Conservation (phyloP, 2,888 invertebrate species). For the Phalangium opilio region DNA sequence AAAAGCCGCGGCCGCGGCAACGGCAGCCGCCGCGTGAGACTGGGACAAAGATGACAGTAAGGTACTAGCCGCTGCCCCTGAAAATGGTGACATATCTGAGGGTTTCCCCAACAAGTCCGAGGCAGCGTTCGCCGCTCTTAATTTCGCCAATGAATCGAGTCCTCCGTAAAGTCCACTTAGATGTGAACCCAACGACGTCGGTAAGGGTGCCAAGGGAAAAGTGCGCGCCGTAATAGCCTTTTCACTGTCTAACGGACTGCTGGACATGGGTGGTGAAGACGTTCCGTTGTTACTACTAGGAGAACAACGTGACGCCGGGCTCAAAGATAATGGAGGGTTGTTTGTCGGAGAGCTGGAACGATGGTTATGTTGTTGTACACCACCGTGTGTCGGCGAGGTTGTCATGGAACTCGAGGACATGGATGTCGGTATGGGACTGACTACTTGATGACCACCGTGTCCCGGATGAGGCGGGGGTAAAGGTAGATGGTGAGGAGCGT, state of each 20-base stretch:
- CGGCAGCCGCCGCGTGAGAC: slow-evolving; percentile 8
- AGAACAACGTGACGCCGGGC: not conserved
- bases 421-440: not conserved
- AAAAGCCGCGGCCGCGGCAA: not conserved
- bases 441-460: not conserved
- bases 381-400: slow-evolving; percentile 1
- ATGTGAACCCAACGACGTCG: not conserved
- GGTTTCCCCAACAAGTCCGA: not conserved
- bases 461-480: slow-evolving; percentile 12
- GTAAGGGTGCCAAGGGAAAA: slow-evolving; percentile 15
- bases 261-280: slow-evolving; percentile 5
- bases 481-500: slow-evolving; percentile 4
- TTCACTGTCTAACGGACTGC: slow-evolving; percentile 16
- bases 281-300: not conserved
- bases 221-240: slow-evolving; percentile 20
- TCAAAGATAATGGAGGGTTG: not conserved
- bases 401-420: slow-evolving; percentile 8
- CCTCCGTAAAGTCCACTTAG: not conserved
- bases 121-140: not conserved
- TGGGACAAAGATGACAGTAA: slow-evolving; percentile 12
- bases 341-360: slow-evolving; percentile 1
- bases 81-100: slow-evolving; percentile 5
- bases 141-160: not conserved
- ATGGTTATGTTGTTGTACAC: too few relatives aligned
- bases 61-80: slow-evolving; percentile 9